A percentile compares a stretch with the other conserved stretches of the same genome.
phyloP scores from a whole-genome alignment of 2,113 vertebrate species.

The Sula dactylatra region DNA sequence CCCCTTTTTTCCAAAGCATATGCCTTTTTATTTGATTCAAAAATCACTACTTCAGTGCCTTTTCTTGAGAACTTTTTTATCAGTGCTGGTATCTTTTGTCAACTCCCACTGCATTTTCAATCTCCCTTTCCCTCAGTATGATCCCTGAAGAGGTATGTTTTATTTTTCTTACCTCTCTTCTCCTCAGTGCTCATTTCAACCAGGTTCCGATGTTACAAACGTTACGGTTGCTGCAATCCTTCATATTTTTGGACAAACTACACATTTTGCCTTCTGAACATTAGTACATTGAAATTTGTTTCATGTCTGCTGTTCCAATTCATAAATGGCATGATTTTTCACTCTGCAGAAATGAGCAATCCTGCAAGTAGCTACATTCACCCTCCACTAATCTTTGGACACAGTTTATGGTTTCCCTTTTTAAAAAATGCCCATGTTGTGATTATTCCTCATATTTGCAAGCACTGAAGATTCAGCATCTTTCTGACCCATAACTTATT shows the following conservation, averaged over 20 bases:
- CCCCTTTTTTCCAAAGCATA: background rate
- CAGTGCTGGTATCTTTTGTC: conserved; percentile 26
- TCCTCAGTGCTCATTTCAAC: background rate
- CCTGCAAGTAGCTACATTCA: background rate
- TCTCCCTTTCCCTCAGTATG: background rate
- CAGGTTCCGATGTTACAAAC: background rate
- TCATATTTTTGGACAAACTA: background rate
- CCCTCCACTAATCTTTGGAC: background rate
- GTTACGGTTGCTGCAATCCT: background rate
- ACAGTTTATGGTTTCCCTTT: background rate
- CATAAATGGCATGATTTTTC: background rate
- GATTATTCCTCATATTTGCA: background rate
- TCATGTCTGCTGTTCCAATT: background rate
- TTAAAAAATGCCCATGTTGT: background rate
- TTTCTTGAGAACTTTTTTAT: conserved; percentile 29
- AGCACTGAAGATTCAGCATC: background rate
- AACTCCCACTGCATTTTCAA: conserved; percentile 34
- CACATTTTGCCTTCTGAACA: background rate
- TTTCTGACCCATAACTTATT: background rate
- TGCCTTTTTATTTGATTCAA: background rate
- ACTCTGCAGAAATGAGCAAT: background rate
- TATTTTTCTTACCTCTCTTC: conserved; percentile 2
- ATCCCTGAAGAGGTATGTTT: background rate
- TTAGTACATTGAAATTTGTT: background rate
- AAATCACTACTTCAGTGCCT: conserved; percentile 22